A percentile compares a stretch with the other conserved stretches of the same genome.
These are phyloP conservation scores for Tokudaia muenninki DNA, from an alignment of 2,797 vertebrate species.

Conservation along the genomic window DNA sequence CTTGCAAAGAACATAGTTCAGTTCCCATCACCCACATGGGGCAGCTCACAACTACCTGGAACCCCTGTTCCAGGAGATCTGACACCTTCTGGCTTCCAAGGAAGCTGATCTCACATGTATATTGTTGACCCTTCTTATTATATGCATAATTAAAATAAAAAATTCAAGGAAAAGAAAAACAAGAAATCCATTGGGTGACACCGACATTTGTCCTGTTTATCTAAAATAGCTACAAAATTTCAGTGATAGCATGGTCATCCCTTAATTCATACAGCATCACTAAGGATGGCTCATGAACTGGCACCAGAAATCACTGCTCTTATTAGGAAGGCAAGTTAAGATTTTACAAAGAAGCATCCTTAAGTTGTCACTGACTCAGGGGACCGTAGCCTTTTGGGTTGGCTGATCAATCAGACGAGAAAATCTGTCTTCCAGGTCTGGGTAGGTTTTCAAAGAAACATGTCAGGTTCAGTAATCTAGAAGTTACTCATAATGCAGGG, in stretches of 20 bases:
- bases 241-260: background rate
- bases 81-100: background rate
- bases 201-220: background rate
- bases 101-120: background rate
- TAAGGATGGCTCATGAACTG: background rate
- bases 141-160: background rate
- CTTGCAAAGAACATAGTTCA: background rate
- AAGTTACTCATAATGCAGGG: slow-evolving; percentile 60
- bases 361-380: background rate
- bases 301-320: background rate
- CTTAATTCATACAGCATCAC: background rate
- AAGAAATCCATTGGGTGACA: background rate
- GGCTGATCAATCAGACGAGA: background rate
- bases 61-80: background rate
- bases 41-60: background rate
- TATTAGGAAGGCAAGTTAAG: background rate
- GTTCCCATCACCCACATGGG: background rate
- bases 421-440: background rate
- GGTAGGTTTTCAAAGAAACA: slow-evolving; percentile 55
- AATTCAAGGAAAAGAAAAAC: background rate
- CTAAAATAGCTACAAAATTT: slow-evolving; percentile 22
- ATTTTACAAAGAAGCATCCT: background rate
- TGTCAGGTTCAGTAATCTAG: slow-evolving; percentile 9
- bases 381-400: background rate
- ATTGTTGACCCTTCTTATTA: background rate